Evolutionary conservation across 30 jellyfish, hydroid and myxozoan genomes (phyloP), one percentile per base, ranked within the genome.

Genomic region (Rhopilema esculentum): DNA sequence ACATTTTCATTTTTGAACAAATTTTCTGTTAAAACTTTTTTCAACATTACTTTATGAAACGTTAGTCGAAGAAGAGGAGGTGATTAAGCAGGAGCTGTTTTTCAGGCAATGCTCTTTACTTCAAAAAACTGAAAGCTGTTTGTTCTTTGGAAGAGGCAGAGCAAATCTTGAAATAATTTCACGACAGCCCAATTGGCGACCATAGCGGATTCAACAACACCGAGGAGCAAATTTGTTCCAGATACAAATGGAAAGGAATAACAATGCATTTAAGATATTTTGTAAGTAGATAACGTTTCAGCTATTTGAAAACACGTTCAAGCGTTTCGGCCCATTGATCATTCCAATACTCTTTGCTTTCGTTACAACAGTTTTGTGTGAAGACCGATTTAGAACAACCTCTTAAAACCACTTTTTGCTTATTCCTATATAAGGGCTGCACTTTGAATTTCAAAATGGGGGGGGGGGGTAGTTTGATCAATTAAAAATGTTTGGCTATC

Each of bases 181-280:
- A 66, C 23, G 84, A 82, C 75, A 82, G 89, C 67, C 49, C 72
- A 7, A 80, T 80, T 17, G 83, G 91, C 17, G 91, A 83, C 32
- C 83, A 82, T 24, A 27, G 49, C 69, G 91, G 83, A 19, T 66
- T 25, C 2, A 66, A 66, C 21, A 67, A 40, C 49, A 67, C 75
- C 22, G 75, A 68, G 75, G 62, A 29, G 25, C 75, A 66, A 24
- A 67, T 48, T 22, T 82, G 84, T 50, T 7, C n/a, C 40, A 66
- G 83, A 29, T 82, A 49, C 51, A 40, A 22, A 66, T 66, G 83
- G 83, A 48, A 33, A 82, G 80, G 80, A 25, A 62, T 80, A 28
- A 62, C 89, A 16, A n/a, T 33, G 49, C 86, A 75, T 49, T 65
- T 80, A 31, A 80, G 66, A 33, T 61, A 61, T 30, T 21, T 80